Evolutionary conservation across 2,797 vertebrate genomes (phyloP).

Genomic region (Lepus townsendii): DNA sequence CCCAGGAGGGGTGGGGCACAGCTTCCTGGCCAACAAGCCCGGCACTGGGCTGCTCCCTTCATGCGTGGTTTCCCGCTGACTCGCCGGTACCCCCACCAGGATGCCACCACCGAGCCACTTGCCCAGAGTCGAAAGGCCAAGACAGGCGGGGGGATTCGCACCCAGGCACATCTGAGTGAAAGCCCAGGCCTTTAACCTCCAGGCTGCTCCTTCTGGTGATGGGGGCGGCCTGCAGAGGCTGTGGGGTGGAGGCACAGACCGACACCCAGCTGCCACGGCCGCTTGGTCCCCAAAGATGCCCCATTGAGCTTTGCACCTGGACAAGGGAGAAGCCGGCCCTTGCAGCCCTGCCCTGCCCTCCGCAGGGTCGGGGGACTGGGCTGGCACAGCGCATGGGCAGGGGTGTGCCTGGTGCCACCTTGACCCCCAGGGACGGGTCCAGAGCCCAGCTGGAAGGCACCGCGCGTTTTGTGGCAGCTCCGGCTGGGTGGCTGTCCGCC

Average conservation of each 20-base stretch:
- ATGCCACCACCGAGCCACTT: neutral
- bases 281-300: neutral
- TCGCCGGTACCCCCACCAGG: too few species aligned
- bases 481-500: neutral
- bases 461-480: neutral
- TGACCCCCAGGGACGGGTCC: neutral
- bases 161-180: neutral
- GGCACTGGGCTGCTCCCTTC: fast-evolving
- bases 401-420: fast-evolving
- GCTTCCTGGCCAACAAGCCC: neutral
- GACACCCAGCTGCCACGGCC: fast-evolving
- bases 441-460: neutral
- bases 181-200: neutral
- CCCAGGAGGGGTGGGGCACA: neutral
- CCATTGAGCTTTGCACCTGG: neutral
- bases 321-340: neutral
- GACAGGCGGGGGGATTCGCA: neutral
- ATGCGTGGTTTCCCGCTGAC: too few species aligned
- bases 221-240: neutral
- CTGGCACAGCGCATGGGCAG: neutral
- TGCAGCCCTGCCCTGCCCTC: fast-evolving
- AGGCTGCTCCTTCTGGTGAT: fast-evolving
- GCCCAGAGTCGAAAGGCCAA: neutral
- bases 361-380: neutral
- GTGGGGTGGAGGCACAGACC: neutral